These are phyloP conservation scores for Serinus canaria DNA, from an alignment of 2,113 vertebrate genomes.

Conservation along the genomic window DNA sequence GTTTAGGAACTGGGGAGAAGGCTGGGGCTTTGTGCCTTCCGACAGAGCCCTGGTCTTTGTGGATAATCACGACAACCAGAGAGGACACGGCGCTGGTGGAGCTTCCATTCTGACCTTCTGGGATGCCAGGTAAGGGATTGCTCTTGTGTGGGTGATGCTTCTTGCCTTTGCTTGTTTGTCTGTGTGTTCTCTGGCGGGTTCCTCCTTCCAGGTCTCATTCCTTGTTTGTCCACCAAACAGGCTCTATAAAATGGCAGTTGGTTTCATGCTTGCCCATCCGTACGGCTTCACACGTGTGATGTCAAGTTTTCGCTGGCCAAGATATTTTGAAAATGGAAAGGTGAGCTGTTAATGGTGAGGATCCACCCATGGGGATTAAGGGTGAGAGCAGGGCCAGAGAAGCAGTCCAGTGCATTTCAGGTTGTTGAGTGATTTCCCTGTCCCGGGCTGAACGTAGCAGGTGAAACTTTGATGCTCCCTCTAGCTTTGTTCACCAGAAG, in stretches of 20 bases:
- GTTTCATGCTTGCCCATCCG: conserved; percentile 91
- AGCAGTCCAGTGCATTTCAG: background rate
- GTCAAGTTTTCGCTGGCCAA: conserved; percentile 90
- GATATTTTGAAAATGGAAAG: conserved; percentile 79
- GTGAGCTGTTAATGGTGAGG: conserved; percentile 23
- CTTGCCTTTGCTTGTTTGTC: background rate
- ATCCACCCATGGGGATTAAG: rapidly evolving
- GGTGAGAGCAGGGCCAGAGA: background rate
- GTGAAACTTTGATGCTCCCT: background rate
- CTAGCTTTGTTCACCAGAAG: background rate
- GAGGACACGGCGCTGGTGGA: conserved; percentile 89
- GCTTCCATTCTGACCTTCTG: conserved; percentile 88
- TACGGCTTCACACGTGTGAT: conserved; percentile 90
- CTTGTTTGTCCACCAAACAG: conserved; percentile 41
- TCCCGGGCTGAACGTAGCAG: rapidly evolving
- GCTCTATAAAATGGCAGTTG: conserved; percentile 87
- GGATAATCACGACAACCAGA: conserved; percentile 95
- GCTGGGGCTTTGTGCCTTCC: conserved; percentile 85
- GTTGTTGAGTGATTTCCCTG: background rate
- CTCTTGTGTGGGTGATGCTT: background rate
- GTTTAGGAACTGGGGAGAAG: conserved; percentile 93
- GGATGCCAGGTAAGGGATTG: conserved; percentile 74
- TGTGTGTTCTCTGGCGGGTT: background rate
- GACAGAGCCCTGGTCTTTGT: conserved; percentile 88
- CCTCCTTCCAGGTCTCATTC: background rate